A percentile compares a stretch with the other conserved stretches of the same genome.
phyloP scores from a whole-genome alignment of 2,888 invertebrate species.

The Rhingia campestris region DNA sequence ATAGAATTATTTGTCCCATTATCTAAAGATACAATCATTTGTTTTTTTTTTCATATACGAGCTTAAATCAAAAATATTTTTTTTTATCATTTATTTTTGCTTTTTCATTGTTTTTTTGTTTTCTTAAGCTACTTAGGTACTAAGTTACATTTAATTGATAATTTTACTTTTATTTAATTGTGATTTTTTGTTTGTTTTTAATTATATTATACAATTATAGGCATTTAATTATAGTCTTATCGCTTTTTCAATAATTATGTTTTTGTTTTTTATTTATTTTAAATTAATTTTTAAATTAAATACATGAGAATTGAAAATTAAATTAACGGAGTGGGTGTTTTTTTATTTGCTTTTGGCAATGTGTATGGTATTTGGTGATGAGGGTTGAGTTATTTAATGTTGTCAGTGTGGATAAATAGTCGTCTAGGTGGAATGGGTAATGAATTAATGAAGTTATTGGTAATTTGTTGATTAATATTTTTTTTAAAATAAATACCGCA shows the following conservation, averaged over 20 bases:
- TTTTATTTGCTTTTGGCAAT: neutral
- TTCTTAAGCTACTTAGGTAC: constrained; percentile 73
- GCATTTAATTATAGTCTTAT: constrained; percentile 74
- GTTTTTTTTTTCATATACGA: constrained; percentile 16
- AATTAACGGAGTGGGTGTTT: neutral
- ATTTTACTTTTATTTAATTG: constrained; percentile 47
- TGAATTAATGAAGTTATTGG: too few species aligned
- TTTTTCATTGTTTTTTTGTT: neutral
- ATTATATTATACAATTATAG: constrained; percentile 72
- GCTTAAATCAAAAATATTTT: constrained; percentile 40
- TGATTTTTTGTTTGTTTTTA: constrained; percentile 30
- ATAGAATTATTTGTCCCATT: constrained; percentile 54
- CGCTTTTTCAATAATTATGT: constrained; percentile 52
- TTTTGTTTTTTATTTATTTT: constrained; percentile 11
- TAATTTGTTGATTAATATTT: too few species aligned
- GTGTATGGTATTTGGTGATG: constrained; percentile 8
- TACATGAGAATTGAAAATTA: neutral
- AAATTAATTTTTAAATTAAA: constrained; percentile 11
- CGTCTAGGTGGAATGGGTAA: too few species aligned
- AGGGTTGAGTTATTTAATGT: constrained; percentile 30
- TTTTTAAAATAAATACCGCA: too few species aligned
- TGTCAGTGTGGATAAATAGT: neutral
- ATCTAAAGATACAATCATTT: constrained; percentile 36
- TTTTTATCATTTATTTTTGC: constrained; percentile 28
- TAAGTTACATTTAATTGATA: constrained; percentile 75